A percentile compares a stretch with the other conserved stretches of the same genome.
Conservation (phyloP, 2,888 invertebrate species). For the Tipula unca region DNA sequence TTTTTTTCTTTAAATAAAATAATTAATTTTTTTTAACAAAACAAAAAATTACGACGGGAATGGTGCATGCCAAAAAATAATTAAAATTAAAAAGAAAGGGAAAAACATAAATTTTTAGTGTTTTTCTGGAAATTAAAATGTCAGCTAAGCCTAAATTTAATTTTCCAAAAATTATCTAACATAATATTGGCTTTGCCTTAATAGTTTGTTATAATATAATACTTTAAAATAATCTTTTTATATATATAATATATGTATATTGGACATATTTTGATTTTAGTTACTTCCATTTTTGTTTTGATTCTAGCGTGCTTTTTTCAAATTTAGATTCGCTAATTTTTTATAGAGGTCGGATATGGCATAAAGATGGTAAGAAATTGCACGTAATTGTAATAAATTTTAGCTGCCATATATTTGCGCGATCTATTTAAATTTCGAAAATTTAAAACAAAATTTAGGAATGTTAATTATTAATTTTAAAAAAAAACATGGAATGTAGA, state of each 20-base stretch:
- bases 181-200: conserved; percentile 8
- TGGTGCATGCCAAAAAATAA: background rate
- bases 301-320: background rate
- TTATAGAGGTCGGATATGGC: background rate
- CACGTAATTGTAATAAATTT: background rate
- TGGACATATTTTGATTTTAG: background rate
- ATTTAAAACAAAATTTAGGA: background rate
- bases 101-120: background rate
- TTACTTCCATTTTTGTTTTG: background rate
- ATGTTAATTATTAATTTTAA: background rate
- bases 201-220: conserved; percentile 4
- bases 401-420: background rate
- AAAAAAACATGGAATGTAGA: background rate
- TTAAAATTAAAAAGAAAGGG: background rate
- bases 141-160: background rate
- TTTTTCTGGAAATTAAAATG: background rate
- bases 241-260: background rate
- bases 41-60: conserved; percentile 2
- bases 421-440: background rate
- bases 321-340: background rate
- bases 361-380: background rate
- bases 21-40: background rate
- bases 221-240: background rate
- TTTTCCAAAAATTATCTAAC: background rate
- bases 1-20: background rate